Base-by-base conservation (phyloP, 2,888 invertebrate species). In the Piscicola geometra region DNA sequence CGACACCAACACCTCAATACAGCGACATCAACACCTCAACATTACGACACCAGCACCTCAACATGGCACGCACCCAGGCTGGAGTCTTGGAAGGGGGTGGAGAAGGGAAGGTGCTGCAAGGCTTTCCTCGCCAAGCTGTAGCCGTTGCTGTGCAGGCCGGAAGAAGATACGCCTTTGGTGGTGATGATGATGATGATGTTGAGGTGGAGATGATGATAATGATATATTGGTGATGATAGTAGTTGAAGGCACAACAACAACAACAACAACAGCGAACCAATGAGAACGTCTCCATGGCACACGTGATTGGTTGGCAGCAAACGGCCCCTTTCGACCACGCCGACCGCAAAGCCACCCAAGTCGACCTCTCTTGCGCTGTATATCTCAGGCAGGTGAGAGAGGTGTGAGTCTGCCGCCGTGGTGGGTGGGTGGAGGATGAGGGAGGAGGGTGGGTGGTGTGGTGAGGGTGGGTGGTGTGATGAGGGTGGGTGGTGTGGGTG, bases 61-160 rank as follows among this genome's bases (percentile, higher is more conserved):
- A n/a, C n/a, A n/a, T n/a, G n/a, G n/a, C n/a, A n/a, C n/a, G n/a
- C n/a, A n/a, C n/a, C n/a, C n/a, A n/a, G n/a, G n/a, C n/a, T n/a
- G n/a, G n/a, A n/a, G n/a, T n/a, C n/a, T n/a, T n/a, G n/a, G n/a
- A n/a, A n/a, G n/a, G n/a, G n/a, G n/a, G n/a, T n/a, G n/a, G n/a
- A n/a, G n/a, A n/a, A n/a, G n/a, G n/a, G n/a, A n/a, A n/a, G n/a
- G n/a, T n/a, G n/a, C n/a, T 90, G 88, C 84, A 97, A 88, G 52
- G 93, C 89, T 82, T 90, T 90, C 81, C 94, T 88, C 71, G 97
- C 91, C 67, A 94, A 87, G 83, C 94, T 94, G 86, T 93, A 97
- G 0, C 98, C 97, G 82, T 95, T 94, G 83, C 94, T 94, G 83
- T 99, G 98, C 15, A 95, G 88, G 9, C 98, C 98, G 79, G 90